Evolutionary conservation across 2,113 vertebrate species (phyloP).

Genomic region (chimpanzee (Pan troglodytes)): NHGRI_mPanTro3-v2.1_pri NC_072402.2:114788001-114788500

Average conservation of each 20-base stretch:
- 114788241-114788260: background rate
- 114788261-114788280: background rate
- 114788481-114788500: background rate
- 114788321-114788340: background rate
- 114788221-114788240: background rate
- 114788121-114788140: background rate
- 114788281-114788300: background rate
- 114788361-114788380: background rate
- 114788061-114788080: background rate
- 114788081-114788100: constrained; percentile 29
- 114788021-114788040: constrained; percentile 42
- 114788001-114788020: background rate
- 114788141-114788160: background rate
- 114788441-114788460: background rate
- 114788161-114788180: background rate
- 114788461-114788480: background rate
- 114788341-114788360: background rate
- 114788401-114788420: background rate
- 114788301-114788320: background rate
- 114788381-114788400: background rate
- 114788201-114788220: background rate
- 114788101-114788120: background rate
- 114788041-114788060: constrained; percentile 25
- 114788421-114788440: background rate
- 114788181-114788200: background rate